phyloP scores from a whole-genome alignment of 1,140 invertebrate species.

The Pogonomyrmex californicus region DNA sequence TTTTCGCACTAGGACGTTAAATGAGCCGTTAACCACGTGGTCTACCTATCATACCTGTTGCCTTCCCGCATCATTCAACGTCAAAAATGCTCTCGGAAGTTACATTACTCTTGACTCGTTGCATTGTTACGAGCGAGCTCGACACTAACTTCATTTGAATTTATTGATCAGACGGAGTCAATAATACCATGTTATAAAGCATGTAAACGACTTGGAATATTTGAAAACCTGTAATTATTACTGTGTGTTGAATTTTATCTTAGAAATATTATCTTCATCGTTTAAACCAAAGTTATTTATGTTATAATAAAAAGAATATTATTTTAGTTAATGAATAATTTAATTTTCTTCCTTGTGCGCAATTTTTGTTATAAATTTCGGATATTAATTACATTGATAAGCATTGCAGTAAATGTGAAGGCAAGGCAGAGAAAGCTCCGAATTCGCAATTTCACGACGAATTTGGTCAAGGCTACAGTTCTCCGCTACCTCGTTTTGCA shows the following conservation, averaged over 20 bases:
- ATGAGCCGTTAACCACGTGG: conserved; percentile 54
- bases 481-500: not conserved
- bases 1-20: conserved; percentile 48
- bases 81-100: conserved; percentile 56
- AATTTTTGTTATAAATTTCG: not conserved
- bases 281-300: not conserved
- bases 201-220: not conserved
- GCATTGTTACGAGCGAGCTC: not conserved
- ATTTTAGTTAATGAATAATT: not conserved
- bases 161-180: conserved; percentile 21
- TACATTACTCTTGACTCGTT: conserved; percentile 18
- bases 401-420: not conserved
- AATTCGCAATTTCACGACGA: not conserved
- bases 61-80: conserved; percentile 35
- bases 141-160: conserved; percentile 42
- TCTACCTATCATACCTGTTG: conserved; percentile 39
- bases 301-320: not conserved
- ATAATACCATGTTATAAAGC: not conserved
- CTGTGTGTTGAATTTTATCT: not conserved
- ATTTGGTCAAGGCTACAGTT: conserved; percentile 27
- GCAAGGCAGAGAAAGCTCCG: not conserved
- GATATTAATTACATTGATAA: not conserved
- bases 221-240: not conserved
- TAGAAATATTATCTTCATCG: not conserved
- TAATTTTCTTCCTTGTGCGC: not conserved